Base-by-base conservation (phyloP, 2,888 invertebrate species). In the Zhuqinia jingwanae region DNA sequence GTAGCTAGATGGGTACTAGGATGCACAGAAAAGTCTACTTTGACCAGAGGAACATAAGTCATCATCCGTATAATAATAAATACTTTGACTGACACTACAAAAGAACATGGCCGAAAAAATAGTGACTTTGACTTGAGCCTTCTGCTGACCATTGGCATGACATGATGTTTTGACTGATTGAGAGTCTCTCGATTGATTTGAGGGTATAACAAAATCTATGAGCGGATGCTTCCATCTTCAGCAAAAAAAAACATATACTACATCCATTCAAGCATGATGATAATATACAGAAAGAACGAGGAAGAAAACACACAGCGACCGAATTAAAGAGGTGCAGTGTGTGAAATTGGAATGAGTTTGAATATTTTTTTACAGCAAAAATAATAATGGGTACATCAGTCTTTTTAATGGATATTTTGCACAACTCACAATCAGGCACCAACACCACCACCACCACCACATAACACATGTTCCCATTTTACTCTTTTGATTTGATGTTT, bases 21-120 rank as follows among this genome's bases (percentile, higher is more conserved):
- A n/a, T n/a, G n/a, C n/a, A n/a, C n/a, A n/a, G n/a, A n/a, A n/a
- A n/a, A n/a, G n/a, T n/a, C n/a, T n/a, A n/a, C n/a, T n/a, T n/a
- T n/a, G n/a, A n/a, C n/a, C n/a, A n/a, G 63, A 27, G 36, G 2
- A 17, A 45, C 68, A 45, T 15, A 68, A 42, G 68, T 68, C 68
- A 68, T 68, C 68, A 68, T 42, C 60, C 3, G 36, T 45, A 68
- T 68, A 68, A 68, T 68, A 45, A 68, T 42, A 42, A 68, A 42
- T n/a, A n/a, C n/a, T n/a, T 42, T 68, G 68, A 20, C 68, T 45
- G 45, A 68, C 68, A 45, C 42, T 27, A 42, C 22, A 45, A 42
- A 68, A 13, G 45, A 45, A 17, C 17, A 3, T 68, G 68, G 20
- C 68, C 68, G 68, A 68, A 42, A 68, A n/a, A 36, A 8, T 36